A percentile compares a stretch with the other conserved stretches of the same genome.
phyloP scores from a whole-genome alignment of 2,888 invertebrate species.

The Chloroclysta siterata region DNA sequence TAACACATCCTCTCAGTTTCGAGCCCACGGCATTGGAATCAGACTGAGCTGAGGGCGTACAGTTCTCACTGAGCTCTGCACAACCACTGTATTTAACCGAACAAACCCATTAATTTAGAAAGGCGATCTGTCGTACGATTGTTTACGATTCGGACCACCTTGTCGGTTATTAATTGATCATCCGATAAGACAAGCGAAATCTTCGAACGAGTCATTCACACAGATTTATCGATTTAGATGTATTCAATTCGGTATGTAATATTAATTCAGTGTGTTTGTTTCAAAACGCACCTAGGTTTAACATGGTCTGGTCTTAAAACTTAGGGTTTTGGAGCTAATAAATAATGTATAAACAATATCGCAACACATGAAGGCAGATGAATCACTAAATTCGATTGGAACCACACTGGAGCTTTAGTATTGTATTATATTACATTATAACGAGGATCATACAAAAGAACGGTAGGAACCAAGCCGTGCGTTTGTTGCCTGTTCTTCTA shows the following conservation, averaged over 20 bases:
- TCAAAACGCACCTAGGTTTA: too few relatives aligned
- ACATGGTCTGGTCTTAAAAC: too few relatives aligned
- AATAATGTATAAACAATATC: too few relatives aligned
- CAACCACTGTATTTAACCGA: constrained; percentile 45
- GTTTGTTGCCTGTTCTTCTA: too few relatives aligned
- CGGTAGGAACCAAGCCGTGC: too few relatives aligned
- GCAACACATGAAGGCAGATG: too few relatives aligned
- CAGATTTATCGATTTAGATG: constrained; percentile 43
- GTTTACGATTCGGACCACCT: constrained; percentile 75
- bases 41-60: constrained; percentile 9
- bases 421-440: too few relatives aligned
- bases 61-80: constrained; percentile 47
- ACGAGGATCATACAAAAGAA: too few relatives aligned
- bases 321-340: not conserved
- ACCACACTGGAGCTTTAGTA: too few relatives aligned
- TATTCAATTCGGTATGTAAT: too few relatives aligned
- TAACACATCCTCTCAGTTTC: not conserved
- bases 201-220: constrained; percentile 55
- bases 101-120: constrained; percentile 76
- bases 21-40: not conserved
- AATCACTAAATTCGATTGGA: too few relatives aligned
- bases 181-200: constrained; percentile 57
- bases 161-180: constrained; percentile 79
- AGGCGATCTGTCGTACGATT: constrained; percentile 74
- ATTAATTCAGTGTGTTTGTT: too few relatives aligned